These are phyloP conservation scores for Gonatopus flavifemur DNA, from an alignment of 1,140 invertebrate genomes.

Conservation along the genomic window DNA sequence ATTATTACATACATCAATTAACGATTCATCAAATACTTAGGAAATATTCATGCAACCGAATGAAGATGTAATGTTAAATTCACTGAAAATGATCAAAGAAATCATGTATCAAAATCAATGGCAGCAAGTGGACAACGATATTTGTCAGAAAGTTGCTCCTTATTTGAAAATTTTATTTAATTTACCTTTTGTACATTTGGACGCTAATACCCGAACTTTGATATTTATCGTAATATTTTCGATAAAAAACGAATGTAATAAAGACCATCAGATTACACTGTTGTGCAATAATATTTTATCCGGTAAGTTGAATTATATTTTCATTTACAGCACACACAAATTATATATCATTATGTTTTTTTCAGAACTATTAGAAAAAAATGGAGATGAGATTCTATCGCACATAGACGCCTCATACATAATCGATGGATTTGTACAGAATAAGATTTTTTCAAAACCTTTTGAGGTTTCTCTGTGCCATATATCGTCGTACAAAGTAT, in stretches of 20 bases:
- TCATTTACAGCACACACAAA: not conserved
- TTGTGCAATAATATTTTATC: slow-evolving; percentile 33
- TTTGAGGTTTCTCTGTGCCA: slow-evolving; percentile 27
- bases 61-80: slow-evolving; percentile 19
- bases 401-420: slow-evolving; percentile 25
- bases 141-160: slow-evolving; percentile 17
- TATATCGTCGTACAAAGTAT: slow-evolving; percentile 14
- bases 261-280: slow-evolving; percentile 16
- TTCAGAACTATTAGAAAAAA: slow-evolving; percentile 29
- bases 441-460: slow-evolving; percentile 19
- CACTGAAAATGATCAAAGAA: slow-evolving; percentile 23
- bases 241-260: slow-evolving; percentile 30
- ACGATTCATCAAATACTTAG: too few species aligned
- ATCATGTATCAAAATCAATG: slow-evolving; percentile 21
- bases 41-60: slow-evolving; percentile 20
- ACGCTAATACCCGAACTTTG: slow-evolving; percentile 26
- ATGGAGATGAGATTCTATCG: slow-evolving; percentile 26
- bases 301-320: slow-evolving; percentile 28
- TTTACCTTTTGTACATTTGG: slow-evolving; percentile 33
- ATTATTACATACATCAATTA: not conserved
- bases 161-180: slow-evolving; percentile 35
- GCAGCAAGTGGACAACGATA: slow-evolving; percentile 16
- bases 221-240: slow-evolving; percentile 34
- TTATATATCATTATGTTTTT: not conserved
- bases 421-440: slow-evolving; percentile 21